Base-by-base conservation (phyloP, 2,888 invertebrate species). In the Sarcophaga subvicina region DNA sequence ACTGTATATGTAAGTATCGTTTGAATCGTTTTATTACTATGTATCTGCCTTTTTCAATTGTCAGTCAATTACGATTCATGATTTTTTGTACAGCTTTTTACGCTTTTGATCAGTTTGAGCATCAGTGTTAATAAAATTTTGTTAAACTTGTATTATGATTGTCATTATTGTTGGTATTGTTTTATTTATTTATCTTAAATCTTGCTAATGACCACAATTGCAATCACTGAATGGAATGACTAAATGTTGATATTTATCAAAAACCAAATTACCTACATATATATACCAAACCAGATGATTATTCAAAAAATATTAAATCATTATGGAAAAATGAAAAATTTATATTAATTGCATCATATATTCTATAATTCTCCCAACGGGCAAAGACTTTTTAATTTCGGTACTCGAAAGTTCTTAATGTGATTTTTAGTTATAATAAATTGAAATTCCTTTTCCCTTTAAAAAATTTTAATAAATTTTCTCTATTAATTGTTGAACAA, bases 61-160 rank as follows among this genome's bases (percentile, higher is more conserved):
- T 75, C 80, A 49, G 76, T 8, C 59, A 75, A 84, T 80, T 70
- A 75, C 27, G 60, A 14, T 11, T 49, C 10, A 49, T 77, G 71
- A 70, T 75, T 45, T 59, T 59, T 60, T 66, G 75, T 63, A 70
- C 62, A 54, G 49, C 6, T 72, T 78, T 73, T 69, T 60, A 78
- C 25, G n/a, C 20, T n/a, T 62, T 11, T 69, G 49, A 78, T 81
- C 73, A 81, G 69, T 25, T 69, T 60, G 81, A 49, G 20, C 69
- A 81, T 85, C 78, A 49, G 81, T 81, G 81, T 81, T 85, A 81
- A 78, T 70, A 73, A 60, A 81, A 78, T 73, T 85, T 85, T 85
- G 77, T 78, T 81, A 80, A 54, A 82, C 64, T 45, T 37, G 66
- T 67, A 62, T 66, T 66, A 67, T 47, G n/a, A 62, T 72, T 67